A percentile compares a stretch with the other conserved stretches of the same genome.
Conservation (phyloP, 2,113 vertebrate genomes). For the Casuarius casuarius region DNA sequence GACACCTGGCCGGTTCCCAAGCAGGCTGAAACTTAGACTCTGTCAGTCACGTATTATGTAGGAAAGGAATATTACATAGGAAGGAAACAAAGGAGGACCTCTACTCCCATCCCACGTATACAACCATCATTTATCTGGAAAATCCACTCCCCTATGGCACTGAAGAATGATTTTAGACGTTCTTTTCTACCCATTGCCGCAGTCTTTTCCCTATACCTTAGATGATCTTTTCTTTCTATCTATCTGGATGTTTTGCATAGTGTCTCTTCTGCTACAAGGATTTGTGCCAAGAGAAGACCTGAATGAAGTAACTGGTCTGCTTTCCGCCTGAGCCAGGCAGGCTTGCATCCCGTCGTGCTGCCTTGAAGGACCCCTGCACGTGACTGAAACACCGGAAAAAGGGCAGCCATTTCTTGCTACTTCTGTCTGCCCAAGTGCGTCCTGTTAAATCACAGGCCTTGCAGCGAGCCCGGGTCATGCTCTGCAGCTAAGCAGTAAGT, state of each 20-base stretch:
- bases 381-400: background rate
- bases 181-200: background rate
- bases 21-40: background rate
- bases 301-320: accelerated
- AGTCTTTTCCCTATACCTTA: background rate
- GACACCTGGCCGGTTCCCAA: background rate
- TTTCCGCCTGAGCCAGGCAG: accelerated
- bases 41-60: background rate
- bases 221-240: background rate
- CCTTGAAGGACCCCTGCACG: background rate
- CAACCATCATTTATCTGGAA: background rate
- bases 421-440: background rate
- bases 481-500: slow-evolving; percentile 49
- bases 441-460: accelerated
- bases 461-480: background rate
- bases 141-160: accelerated
- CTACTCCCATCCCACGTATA: background rate
- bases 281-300: background rate
- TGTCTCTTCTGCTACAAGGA: background rate
- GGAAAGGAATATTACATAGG: background rate
- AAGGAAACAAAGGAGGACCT: background rate
- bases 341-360: accelerated
- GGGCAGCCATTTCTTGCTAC: background rate
- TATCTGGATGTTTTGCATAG: background rate
- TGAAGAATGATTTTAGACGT: background rate